Percentiles rank a stretch among this genome's conserved stretches.
These are phyloP conservation scores for Mechanitis mazaeus DNA, from an alignment of 2,888 invertebrate species.

Conservation along the genomic window DNA sequence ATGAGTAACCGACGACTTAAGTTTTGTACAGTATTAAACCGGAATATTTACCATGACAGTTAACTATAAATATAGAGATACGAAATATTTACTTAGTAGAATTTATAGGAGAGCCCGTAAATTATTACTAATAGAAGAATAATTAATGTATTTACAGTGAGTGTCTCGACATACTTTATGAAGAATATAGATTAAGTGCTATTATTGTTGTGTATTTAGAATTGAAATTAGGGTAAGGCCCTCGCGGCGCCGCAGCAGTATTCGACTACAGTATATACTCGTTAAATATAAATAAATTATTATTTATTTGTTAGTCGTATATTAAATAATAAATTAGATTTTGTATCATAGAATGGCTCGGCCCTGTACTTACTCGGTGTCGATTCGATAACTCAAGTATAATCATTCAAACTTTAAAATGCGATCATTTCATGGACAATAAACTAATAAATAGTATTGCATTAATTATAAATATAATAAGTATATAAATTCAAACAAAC, in stretches of 20 bases:
- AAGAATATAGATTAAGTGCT: slow-evolving; percentile 10
- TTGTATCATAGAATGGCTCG: slow-evolving; percentile 18
- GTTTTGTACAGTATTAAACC: slow-evolving; percentile 54
- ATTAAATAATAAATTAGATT: slow-evolving; percentile 13
- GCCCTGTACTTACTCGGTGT: slow-evolving; percentile 17
- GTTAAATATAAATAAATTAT: slow-evolving; percentile 18
- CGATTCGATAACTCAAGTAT: background rate
- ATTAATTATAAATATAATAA: background rate
- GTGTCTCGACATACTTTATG: slow-evolving; percentile 14
- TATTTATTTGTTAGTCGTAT: slow-evolving; percentile 9
- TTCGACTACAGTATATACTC: slow-evolving; percentile 30
- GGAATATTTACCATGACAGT: slow-evolving; percentile 25
- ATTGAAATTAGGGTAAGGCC: slow-evolving; percentile 15
- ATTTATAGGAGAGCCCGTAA: slow-evolving; percentile 19
- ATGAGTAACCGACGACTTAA: slow-evolving; percentile 32
- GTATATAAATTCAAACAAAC: background rate
- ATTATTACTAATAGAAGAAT: slow-evolving; percentile 14
- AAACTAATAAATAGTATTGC: background rate
- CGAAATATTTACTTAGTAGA: slow-evolving; percentile 39
- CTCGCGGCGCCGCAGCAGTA: slow-evolving; percentile 28
- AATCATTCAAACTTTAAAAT: background rate
- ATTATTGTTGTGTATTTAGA: slow-evolving; percentile 14
- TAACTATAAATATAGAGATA: slow-evolving; percentile 35
- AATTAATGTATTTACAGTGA: slow-evolving; percentile 24
- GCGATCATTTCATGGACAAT: slow-evolving; percentile 6